Evolutionary conservation across 2,888 invertebrate genomes (phyloP).

Genomic region (Diaprepes abbreviatus): DNA sequence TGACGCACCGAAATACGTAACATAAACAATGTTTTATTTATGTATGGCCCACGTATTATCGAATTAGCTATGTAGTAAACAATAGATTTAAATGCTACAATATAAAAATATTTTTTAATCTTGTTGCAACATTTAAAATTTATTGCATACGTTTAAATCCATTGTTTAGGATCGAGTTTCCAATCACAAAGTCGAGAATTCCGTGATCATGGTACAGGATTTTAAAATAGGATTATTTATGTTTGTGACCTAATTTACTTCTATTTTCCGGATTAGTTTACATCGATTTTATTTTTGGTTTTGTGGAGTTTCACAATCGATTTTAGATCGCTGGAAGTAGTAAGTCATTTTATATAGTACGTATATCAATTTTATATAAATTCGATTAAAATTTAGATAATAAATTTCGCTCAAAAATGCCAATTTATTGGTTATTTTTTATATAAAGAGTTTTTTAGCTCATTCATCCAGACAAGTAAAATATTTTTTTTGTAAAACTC

Average conservation of each 20-base stretch:
- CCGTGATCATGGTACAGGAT: constrained; percentile 23
- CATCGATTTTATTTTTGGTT: constrained; percentile 25
- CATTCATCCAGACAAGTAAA: too few relatives aligned
- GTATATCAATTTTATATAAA: too few relatives aligned
- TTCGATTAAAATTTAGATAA: too few relatives aligned
- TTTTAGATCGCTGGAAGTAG: not conserved
- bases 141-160: not conserved
- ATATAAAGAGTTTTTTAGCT: too few relatives aligned
- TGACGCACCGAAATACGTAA: not conserved
- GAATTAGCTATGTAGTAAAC: not conserved
- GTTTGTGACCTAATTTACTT: constrained; percentile 33
- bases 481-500: too few relatives aligned
- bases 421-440: too few relatives aligned
- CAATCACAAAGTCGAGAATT: constrained; percentile 22
- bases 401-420: too few relatives aligned
- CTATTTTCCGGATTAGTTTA: constrained; percentile 30
- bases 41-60: not conserved
- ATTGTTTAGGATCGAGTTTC: constrained; percentile 25
- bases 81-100: not conserved
- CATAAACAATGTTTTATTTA: constrained; percentile 10
- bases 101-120: constrained; percentile 1
- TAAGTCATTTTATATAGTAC: not conserved
- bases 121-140: constrained; percentile 28
- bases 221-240: constrained; percentile 39
- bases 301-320: constrained; percentile 2